A percentile compares a stretch with the other conserved stretches of the same genome.
Evolutionary conservation across 2,113 vertebrate genomes (phyloP).

Genomic region (Collichthys lucidus): DNA sequence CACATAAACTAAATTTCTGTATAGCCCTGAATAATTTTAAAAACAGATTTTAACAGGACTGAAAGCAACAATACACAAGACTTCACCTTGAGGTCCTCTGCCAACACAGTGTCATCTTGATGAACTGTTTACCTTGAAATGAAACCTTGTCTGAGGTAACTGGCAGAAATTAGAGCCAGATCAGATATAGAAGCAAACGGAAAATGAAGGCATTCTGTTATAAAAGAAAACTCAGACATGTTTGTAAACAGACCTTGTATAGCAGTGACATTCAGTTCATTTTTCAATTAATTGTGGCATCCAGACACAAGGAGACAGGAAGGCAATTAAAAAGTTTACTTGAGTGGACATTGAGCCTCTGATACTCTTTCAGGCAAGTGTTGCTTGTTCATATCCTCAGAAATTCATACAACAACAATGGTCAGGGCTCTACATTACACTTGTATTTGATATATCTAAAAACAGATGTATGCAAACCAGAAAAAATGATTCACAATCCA

Average conservation of each 20-base stretch:
- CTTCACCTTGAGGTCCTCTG: constrained; percentile 40
- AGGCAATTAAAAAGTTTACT: not conserved
- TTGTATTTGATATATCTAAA: too few species aligned
- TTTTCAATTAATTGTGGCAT: not conserved
- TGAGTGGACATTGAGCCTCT: not conserved
- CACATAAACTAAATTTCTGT: not conserved
- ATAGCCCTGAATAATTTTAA: not conserved
- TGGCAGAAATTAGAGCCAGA: constrained; percentile 18
- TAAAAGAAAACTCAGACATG: not conserved
- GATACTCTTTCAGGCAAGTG: not conserved
- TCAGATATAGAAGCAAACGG: constrained; percentile 2
- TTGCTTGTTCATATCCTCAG: not conserved
- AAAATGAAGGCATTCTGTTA: constrained; percentile 2
- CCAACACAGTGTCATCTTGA: constrained; percentile 41
- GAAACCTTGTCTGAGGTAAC: constrained; percentile 7
- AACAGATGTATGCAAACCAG: too few species aligned
- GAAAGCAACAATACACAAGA: constrained; percentile 26
- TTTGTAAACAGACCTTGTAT: not conserved
- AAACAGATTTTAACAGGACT: not conserved
- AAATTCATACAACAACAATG: not conserved
- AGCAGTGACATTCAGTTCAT: not conserved
- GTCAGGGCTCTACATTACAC: too few species aligned
- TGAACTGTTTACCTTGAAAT: constrained; percentile 19
- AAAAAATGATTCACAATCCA: too few species aligned
- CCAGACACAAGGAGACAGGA: not conserved